Base-by-base conservation (phyloP, 2,113 vertebrate genomes). In the Oryzias curvinotus region DNA sequence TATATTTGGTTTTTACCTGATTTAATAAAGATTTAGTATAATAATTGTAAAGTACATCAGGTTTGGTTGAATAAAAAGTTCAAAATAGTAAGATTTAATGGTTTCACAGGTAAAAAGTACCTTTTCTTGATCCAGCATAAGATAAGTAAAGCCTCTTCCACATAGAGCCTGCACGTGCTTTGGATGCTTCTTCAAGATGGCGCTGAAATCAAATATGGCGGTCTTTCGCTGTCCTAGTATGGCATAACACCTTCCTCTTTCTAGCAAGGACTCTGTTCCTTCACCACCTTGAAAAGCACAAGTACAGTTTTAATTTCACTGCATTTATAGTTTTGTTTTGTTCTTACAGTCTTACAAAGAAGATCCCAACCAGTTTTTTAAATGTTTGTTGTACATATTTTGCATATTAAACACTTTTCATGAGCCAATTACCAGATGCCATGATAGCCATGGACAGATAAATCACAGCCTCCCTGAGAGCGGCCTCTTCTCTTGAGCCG, bases 381-480 rank as follows among this genome's bases (percentile, higher is more conserved):
- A 36, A 1, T 30, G 28, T 8, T 30, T 7, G 36, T 36, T 36
- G 36, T 12, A 10, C 12, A 12, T 13, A 36, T 36, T 36, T 36
- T 36, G 36, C 8, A 12, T 36, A 36, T 3, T 36, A 36, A 36
- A 3, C 8, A 6, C 28, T 23, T 23, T 23, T 23, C 21, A 23
- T 23, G 21, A 23, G 21, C 1, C 47, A 52, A 77, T 77, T 78
- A 96, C 95, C 94, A 75, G 94, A 92, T 54, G 93, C 93, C 42
- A 96, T 94, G 82, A 98, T 96, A 72, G 95, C 94, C 65, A 98
- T 91, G 45, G 95, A 96, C 21, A 98, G 93, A 77, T 96, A 95
- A 1, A 93, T 81, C 52, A 98, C 89, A 51, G 95, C 93, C 78
- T 97, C 94, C 68, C 84, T 93, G 66, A 95, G 65, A 52, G 75